These are phyloP conservation scores for Tarsius wallacei DNA, from an alignment of 2,797 vertebrate species.

Conservation along the genomic window DNA sequence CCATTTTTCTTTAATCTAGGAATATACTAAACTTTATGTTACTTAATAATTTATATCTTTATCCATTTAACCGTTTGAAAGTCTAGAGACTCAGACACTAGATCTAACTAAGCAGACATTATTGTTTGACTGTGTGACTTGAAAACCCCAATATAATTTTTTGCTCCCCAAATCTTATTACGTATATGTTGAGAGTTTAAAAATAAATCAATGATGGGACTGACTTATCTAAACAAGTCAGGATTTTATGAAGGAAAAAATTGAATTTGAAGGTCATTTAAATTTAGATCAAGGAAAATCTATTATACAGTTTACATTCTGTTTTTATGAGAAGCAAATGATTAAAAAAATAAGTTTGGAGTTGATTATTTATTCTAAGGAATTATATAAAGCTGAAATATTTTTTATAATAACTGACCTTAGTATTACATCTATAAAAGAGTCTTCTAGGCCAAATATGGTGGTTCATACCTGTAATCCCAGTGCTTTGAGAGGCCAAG, in stretches of 20 bases:
- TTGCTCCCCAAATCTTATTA: slow-evolving; percentile 25
- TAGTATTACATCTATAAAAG: neutral
- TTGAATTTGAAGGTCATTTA: neutral
- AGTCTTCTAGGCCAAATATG: neutral
- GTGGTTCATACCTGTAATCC: neutral
- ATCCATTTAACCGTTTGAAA: slow-evolving; percentile 41
- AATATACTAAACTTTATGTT: neutral
- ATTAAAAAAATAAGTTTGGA: neutral
- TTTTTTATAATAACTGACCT: slow-evolving; percentile 53
- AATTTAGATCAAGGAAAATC: neutral
- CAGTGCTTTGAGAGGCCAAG: neutral
- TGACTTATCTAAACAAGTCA: slow-evolving; percentile 13
- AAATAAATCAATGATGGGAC: neutral
- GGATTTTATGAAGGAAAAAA: neutral
- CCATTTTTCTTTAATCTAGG: neutral
- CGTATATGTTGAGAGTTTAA: neutral
- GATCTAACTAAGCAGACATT: neutral
- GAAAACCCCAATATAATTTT: neutral
- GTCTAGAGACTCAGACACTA: slow-evolving; percentile 6
- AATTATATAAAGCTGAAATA: slow-evolving; percentile 44
- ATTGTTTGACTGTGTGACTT: neutral
- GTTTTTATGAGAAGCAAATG: slow-evolving; percentile 55
- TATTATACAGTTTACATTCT: slow-evolving; percentile 9
- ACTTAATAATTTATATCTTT: neutral
- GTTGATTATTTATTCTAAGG: neutral